These are phyloP conservation scores for Lomographa bimaculata DNA, from an alignment of 2,888 invertebrate species.

Conservation along the genomic window DNA sequence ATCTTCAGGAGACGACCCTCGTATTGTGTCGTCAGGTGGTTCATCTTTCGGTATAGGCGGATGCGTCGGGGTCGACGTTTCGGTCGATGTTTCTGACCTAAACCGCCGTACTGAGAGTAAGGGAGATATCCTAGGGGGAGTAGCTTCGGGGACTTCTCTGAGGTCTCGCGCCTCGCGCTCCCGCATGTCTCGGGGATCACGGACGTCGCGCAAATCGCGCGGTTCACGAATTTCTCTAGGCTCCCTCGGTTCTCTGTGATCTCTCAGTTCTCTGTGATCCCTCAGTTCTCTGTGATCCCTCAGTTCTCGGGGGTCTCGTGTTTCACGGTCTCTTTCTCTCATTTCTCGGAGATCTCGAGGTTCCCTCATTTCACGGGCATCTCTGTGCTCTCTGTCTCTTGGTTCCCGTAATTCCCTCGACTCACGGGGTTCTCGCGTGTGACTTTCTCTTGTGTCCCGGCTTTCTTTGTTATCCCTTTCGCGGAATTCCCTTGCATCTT, in stretches of 20 bases:
- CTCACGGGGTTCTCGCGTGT: conserved; percentile 65
- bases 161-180: conserved; percentile 63
- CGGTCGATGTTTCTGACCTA: conserved; percentile 63
- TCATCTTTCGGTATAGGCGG: conserved; percentile 81
- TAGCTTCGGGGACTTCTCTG: conserved; percentile 70
- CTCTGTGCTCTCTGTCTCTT: conserved; percentile 36
- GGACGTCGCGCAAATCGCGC: conserved; percentile 47
- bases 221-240: conserved; percentile 48
- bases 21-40: conserved; percentile 78
- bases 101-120: conserved; percentile 76
- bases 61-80: conserved; percentile 68
- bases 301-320: conserved; percentile 58
- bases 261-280: too few relatives aligned
- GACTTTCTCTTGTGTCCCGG: conserved; percentile 59
- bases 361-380: conserved; percentile 62
- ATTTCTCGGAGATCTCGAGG: conserved; percentile 53
- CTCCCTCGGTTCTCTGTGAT: conserved; percentile 55
- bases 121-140: conserved; percentile 76
- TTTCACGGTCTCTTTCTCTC: conserved; percentile 63
- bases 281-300: conserved; percentile 56
- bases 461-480: conserved; percentile 66
- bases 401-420: conserved; percentile 55
- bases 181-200: conserved; percentile 55
- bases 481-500: conserved; percentile 59
- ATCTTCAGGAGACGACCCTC: conserved; percentile 83